phyloP scores from a whole-genome alignment of 1,140 invertebrate species.

The Drosophila ficusphila region DNA sequence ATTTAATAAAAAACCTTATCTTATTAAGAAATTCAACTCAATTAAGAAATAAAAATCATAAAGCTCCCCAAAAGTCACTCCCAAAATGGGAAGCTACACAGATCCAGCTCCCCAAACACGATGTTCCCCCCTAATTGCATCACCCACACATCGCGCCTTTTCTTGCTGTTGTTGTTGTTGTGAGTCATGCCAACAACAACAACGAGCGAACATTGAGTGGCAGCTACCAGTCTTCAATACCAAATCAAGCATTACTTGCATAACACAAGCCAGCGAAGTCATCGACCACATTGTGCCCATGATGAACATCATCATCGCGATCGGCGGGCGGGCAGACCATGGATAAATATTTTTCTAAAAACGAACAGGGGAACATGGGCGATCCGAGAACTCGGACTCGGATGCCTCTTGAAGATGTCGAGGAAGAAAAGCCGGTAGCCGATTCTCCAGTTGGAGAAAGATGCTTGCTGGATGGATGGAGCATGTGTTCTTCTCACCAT shows the following conservation, averaged over 20 bases:
- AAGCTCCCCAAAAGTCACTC: background rate
- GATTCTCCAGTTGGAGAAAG: conserved; percentile 9
- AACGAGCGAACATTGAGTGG: conserved; percentile 52
- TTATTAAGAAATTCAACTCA: too few species aligned
- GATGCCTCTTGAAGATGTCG: conserved; percentile 65
- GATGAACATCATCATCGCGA: conserved; percentile 51
- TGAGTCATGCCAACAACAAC: conserved; percentile 70
- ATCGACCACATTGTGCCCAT: conserved; percentile 63
- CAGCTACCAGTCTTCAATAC: conserved; percentile 81
- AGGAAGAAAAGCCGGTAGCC: conserved; percentile 27
- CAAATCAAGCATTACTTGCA: conserved; percentile 82
- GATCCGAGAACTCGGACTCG: conserved; percentile 37
- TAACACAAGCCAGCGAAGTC: conserved; percentile 75
- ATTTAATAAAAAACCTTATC: too few species aligned
- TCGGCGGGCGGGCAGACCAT: conserved; percentile 27
- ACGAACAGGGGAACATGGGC: conserved; percentile 43
- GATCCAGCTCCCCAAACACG: background rate
- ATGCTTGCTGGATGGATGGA: conserved; percentile 13
- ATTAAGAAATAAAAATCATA: background rate
- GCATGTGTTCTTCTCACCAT: conserved; percentile 50
- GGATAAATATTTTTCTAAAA: conserved; percentile 77
- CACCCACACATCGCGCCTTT: conserved; percentile 38
- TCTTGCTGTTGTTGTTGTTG: too few species aligned
- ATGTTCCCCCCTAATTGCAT: conserved; percentile 15
- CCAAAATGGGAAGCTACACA: background rate